Base-by-base conservation (phyloP, 2,113 vertebrate species). In the Callorhinus ursinus region DNA sequence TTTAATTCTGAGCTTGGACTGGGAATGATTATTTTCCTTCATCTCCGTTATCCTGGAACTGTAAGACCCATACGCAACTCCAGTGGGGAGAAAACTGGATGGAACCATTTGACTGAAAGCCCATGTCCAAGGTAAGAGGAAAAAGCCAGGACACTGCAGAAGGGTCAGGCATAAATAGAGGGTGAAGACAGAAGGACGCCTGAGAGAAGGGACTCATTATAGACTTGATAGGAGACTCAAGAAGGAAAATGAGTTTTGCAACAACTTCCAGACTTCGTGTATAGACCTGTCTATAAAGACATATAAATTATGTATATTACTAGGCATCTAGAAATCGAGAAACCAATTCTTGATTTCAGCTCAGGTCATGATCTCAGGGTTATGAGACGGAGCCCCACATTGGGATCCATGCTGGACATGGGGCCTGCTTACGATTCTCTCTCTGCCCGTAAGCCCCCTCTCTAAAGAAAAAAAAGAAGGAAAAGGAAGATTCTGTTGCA, bases 1-100 rank as follows among this genome's bases (percentile, higher is more conserved):
- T 72, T 95, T 96, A 72, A 94, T 79, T 96, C 49, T 95, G 57
- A 97, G 46, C 67, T 93, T 69, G 42, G 65, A 71, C 22, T n/a
- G 61, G n/a, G 71, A 89, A 65, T 39, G 46, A 49, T 79, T 28
- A 63, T 65, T 92, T 67, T 76, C 31, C 55, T 88, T 76, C 57
- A 49, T 82, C 39, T 91, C 19, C 33, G 26, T 92, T 77, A 94
- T 26, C 3, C 9, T 69, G 67, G 72, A 87, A 86, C n/a, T 55
- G 42, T 21, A 79, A 81, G 65, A 82, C 2, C 12, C 67, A 28
- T 39, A 26, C 2, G 14, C 18, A 65, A 63, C 15, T 22, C 46
- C 49, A 28, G 19, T 51, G n/a, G 61, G 33, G 63, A 53, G 86
- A 88, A 88, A 90, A 74, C 15, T 71, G 12, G 14, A 42, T 55